These are phyloP conservation scores for Chionodraco myersi DNA, from an alignment of 2,113 vertebrate genomes.

Conservation along the genomic window DNA sequence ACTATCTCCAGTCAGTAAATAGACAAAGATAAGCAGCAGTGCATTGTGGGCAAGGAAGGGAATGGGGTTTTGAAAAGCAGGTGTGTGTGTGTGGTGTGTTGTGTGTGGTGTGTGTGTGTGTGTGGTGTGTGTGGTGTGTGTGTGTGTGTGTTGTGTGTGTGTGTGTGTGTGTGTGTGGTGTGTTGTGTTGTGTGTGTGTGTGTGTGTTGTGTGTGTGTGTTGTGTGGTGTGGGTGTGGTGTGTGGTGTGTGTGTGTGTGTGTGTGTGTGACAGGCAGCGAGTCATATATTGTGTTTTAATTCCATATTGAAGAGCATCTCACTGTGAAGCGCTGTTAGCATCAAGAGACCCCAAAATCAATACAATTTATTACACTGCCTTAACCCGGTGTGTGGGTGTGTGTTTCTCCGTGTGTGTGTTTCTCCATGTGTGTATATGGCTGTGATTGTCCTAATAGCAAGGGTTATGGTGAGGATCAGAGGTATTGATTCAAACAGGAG, in stretches of 20 bases:
- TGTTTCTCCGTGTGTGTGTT: conserved; percentile 12
- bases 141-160: conserved; percentile 6
- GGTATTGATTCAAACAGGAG: conserved; percentile 66
- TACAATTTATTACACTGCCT: conserved; percentile 86
- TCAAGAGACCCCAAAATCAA: conserved; percentile 84
- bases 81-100: conserved; percentile 6
- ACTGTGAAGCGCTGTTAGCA: conserved; percentile 72
- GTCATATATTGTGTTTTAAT: conserved; percentile 88
- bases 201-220: conserved; percentile 4
- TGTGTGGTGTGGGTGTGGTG: conserved; percentile 3
- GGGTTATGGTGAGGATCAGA: conserved; percentile 73
- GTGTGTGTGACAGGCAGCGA: conserved; percentile 24
- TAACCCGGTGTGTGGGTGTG: conserved; percentile 21
- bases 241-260: not conserved
- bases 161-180: conserved; percentile 6
- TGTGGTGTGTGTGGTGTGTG: not conserved
- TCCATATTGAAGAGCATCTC: conserved; percentile 81
- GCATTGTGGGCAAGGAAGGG: conserved; percentile 49
- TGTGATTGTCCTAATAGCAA: conserved; percentile 49
- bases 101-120: conserved; percentile 6
- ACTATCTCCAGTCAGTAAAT: conserved; percentile 26
- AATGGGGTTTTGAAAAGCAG: conserved; percentile 39
- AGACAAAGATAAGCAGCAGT: conserved; percentile 53
- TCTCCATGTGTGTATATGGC: conserved; percentile 33
- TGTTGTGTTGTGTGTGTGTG: conserved; percentile 3